Percentiles rank a stretch among this genome's conserved stretches.
phyloP scores from a whole-genome alignment of 2,888 invertebrate genomes.

The Conistra vaccinii region DNA sequence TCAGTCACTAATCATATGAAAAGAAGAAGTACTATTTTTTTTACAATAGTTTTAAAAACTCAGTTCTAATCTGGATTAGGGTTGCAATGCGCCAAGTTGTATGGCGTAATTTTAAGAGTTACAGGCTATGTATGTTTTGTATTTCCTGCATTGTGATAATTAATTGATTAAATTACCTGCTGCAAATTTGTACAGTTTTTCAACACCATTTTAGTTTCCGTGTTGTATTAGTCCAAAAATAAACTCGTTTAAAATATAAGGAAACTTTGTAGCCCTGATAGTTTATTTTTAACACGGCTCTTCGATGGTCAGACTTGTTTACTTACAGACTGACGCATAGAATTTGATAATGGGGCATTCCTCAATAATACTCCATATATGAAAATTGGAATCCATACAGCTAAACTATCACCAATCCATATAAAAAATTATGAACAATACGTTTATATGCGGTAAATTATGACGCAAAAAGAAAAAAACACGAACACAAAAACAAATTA shows the following conservation, averaged over 20 bases:
- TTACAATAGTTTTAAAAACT: neutral
- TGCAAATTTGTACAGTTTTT: neutral
- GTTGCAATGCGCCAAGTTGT: neutral
- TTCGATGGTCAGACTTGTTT: neutral
- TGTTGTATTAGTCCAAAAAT: neutral
- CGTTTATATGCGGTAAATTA: neutral
- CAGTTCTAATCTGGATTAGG: neutral
- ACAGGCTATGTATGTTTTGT: neutral
- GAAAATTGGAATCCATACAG: neutral
- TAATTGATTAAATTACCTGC: neutral
- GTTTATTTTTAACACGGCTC: constrained; percentile 4
- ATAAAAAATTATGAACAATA: neutral
- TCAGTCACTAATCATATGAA: no score
- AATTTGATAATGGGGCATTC: neutral
- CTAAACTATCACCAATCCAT: neutral
- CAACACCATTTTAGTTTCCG: neutral
- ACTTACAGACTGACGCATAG: no score
- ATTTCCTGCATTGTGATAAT: no score
- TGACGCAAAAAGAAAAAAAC: neutral
- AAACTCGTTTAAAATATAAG: neutral
- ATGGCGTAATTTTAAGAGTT: neutral
- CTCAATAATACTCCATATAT: neutral
- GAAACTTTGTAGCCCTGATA: neutral
- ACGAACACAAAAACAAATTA: neutral
- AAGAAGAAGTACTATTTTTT: neutral